A percentile compares a stretch with the other conserved stretches of the same genome.
phyloP scores from a whole-genome alignment of 2,113 vertebrate species.

The Chrysemys picta region DNA sequence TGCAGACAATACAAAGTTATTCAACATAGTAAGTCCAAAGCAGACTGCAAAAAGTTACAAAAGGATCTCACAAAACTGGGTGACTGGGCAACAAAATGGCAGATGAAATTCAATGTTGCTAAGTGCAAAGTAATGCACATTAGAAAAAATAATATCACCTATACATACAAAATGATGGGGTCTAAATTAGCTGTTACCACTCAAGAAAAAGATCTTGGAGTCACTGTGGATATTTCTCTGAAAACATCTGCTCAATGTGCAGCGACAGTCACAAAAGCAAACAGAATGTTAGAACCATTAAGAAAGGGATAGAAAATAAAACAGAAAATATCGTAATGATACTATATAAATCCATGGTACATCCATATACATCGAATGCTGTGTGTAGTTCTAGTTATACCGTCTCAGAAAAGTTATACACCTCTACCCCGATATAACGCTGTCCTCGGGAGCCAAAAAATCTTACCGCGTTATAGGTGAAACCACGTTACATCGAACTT shows the following conservation, averaged over 20 bases:
- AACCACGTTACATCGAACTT: no score
- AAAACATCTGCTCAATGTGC: neutral
- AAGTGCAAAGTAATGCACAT: neutral
- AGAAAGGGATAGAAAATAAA: neutral
- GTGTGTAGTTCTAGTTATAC: neutral
- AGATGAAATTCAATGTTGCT: neutral
- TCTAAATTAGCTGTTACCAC: neutral
- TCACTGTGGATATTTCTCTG: neutral
- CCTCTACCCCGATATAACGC: no score
- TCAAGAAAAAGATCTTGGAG: neutral
- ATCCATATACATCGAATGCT: neutral
- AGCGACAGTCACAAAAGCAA: neutral
- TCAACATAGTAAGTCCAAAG: neutral
- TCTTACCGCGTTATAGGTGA: no score
- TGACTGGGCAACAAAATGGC: neutral
- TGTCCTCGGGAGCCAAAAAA: no score
- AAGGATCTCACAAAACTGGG: neutral
- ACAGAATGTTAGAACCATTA: neutral
- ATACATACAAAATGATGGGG: neutral
- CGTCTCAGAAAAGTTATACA: neutral
- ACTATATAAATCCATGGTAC: neutral
- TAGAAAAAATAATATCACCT: neutral
- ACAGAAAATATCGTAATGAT: neutral
- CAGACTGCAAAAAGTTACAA: neutral
- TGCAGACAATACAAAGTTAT: neutral